Conservation (phyloP, 2,797 vertebrate genomes). For the Diceros bicornis region DNA sequence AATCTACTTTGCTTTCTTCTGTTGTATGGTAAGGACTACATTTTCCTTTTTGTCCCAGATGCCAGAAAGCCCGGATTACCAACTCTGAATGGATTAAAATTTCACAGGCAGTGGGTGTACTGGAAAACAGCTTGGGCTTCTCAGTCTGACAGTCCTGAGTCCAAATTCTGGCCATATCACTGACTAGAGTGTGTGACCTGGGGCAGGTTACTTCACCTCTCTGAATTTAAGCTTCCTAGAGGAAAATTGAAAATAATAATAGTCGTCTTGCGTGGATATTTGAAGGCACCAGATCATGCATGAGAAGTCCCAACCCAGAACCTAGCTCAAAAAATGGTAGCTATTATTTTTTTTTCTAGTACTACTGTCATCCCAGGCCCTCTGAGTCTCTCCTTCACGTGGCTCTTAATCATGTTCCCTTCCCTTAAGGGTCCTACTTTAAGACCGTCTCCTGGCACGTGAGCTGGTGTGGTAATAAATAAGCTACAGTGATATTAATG, state of each 20-base stretch:
- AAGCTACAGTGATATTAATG: neutral
- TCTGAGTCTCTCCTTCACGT: neutral
- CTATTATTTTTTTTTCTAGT: neutral
- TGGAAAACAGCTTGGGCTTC: neutral
- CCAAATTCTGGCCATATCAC: neutral
- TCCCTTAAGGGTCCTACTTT: neutral
- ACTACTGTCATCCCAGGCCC: neutral
- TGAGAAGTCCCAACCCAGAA: neutral
- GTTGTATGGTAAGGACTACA: neutral
- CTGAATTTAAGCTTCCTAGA: neutral
- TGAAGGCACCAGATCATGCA: neutral
- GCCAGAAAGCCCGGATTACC: neutral
- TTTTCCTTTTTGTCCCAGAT: neutral
- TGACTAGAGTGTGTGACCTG: neutral
- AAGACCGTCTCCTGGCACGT: neutral
- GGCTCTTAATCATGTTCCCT: neutral
- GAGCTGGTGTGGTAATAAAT: neutral
- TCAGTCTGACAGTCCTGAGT: neutral
- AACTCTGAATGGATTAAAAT: neutral
- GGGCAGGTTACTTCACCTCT: neutral
- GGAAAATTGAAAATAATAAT: neutral
- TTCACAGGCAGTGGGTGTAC: neutral
- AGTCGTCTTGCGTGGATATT: neutral
- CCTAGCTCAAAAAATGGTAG: neutral
- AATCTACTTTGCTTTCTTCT: neutral